A percentile compares a stretch with the other conserved stretches of the same genome.
Evolutionary conservation across 2,888 invertebrate genomes (phyloP).

Genomic region (Chrysotoxum bicinctum): DNA sequence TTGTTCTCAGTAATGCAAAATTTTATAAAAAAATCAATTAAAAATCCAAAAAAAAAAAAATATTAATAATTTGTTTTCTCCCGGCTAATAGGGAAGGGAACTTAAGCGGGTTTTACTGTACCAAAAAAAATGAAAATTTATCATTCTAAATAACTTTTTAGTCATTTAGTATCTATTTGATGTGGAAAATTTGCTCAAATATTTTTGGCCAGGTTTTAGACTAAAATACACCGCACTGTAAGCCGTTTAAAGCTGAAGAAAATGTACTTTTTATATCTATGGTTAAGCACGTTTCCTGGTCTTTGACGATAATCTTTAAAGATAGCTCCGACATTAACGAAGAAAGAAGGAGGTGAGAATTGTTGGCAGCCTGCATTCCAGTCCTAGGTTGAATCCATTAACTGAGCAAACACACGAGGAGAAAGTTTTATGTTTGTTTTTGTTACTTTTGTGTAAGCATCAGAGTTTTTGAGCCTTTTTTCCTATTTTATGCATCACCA

Average conservation of each 20-base stretch:
- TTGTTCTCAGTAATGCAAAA: no score
- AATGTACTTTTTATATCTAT: neutral
- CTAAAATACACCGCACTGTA: no score
- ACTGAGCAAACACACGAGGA: constrained; percentile 5
- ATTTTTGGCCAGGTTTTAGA: no score
- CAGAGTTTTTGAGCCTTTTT: constrained; percentile 22
- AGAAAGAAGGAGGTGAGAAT: neutral
- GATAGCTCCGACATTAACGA: constrained; percentile 22
- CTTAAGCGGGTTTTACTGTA: no score
- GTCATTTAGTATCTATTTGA: no score
- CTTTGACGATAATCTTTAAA: constrained; percentile 44
- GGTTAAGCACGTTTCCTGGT: constrained; percentile 47
- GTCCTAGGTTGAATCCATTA: constrained; percentile 1
- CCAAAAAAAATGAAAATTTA: no score
- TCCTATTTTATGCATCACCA: neutral
- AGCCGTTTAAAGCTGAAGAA: constrained; percentile 1
- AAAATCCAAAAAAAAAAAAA: no score
- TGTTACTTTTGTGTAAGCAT: neutral
- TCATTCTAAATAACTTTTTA: no score
- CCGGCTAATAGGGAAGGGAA: no score
- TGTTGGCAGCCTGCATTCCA: neutral
- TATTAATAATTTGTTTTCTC: no score
- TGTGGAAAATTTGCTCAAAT: no score
- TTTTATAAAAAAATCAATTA: no score
- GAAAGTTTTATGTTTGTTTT: neutral